These are phyloP conservation scores for Mimumesa dahlbomi DNA, from an alignment of 2,888 invertebrate genomes.

Conservation along the genomic window DNA sequence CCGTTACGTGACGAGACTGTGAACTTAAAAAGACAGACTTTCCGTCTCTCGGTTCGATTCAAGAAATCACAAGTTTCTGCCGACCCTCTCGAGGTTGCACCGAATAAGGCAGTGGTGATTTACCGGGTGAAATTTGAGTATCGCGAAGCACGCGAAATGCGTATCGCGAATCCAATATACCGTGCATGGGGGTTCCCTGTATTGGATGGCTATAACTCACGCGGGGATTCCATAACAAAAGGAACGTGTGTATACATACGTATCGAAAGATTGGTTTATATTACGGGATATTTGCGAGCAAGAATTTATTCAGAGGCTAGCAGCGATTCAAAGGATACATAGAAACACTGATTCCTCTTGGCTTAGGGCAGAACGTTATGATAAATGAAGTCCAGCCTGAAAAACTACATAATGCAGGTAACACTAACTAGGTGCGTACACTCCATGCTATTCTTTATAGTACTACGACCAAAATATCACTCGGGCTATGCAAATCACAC, in stretches of 20 bases:
- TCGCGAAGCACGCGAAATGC: constrained; percentile 67
- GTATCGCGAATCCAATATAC: constrained; percentile 67
- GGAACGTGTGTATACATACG: constrained; percentile 33
- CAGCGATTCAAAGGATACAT: constrained; percentile 3
- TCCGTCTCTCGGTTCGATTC: constrained; percentile 26
- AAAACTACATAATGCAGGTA: not conserved
- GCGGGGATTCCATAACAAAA: constrained; percentile 57
- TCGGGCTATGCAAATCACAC: constrained; percentile 29
- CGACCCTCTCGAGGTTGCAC: constrained; percentile 50
- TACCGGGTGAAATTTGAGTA: constrained; percentile 66
- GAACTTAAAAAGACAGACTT: constrained; percentile 24
- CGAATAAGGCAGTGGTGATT: constrained; percentile 54
- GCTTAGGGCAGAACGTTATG: not conserved
- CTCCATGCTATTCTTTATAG: not conserved
- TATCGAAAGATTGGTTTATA: constrained; percentile 22
- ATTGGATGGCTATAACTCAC: constrained; percentile 64
- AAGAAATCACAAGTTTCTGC: constrained; percentile 39
- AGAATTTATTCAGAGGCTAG: constrained; percentile 21
- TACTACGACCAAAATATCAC: constrained; percentile 14
- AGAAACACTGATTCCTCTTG: not conserved
- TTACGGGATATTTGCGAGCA: constrained; percentile 12
- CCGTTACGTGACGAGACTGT: not conserved
- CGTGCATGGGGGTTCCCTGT: constrained; percentile 51
- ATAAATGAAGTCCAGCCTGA: not conserved
- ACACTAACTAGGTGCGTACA: not conserved